Percentiles rank a stretch among this genome's conserved stretches.
These are phyloP conservation scores for Abrostola tripartita DNA, from an alignment of 2,888 invertebrate genomes.

Conservation along the genomic window DNA sequence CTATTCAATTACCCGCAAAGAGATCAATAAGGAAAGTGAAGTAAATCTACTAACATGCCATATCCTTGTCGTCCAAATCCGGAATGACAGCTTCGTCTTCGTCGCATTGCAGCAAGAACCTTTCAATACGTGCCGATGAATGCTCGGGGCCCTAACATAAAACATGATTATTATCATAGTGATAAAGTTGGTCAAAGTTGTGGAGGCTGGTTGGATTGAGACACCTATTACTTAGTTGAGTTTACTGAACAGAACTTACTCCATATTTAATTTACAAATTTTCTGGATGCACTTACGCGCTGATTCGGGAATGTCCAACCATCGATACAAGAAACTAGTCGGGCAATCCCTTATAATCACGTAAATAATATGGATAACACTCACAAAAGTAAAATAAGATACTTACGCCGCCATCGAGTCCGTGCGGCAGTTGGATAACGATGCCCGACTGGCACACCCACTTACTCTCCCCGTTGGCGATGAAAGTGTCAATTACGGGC, in stretches of 20 bases:
- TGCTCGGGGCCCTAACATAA: conserved; percentile 90
- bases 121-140: conserved; percentile 90
- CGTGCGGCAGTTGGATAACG: conserved; percentile 94
- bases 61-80: conserved; percentile 87
- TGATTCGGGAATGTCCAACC: too few species aligned
- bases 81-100: conserved; percentile 91
- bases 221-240: too few species aligned
- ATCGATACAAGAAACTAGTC: too few species aligned
- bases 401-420: conserved; percentile 91
- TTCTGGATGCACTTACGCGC: too few species aligned
- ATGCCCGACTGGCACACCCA: conserved; percentile 94
- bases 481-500: conserved; percentile 90
- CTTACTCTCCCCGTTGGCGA: conserved; percentile 92
- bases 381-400: conserved; percentile 38
- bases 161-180: not conserved
- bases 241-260: too few species aligned
- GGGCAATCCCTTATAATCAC: too few species aligned
- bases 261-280: too few species aligned
- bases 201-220: too few species aligned
- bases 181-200: not conserved
- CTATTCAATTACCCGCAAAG: too few species aligned
- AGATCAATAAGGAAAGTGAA: too few species aligned
- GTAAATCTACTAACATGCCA: conserved; percentile 67
- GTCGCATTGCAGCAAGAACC: conserved; percentile 89
- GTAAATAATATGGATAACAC: not conserved